phyloP scores from a whole-genome alignment of 1,140 invertebrate genomes.

The Neelides sp. region DNA sequence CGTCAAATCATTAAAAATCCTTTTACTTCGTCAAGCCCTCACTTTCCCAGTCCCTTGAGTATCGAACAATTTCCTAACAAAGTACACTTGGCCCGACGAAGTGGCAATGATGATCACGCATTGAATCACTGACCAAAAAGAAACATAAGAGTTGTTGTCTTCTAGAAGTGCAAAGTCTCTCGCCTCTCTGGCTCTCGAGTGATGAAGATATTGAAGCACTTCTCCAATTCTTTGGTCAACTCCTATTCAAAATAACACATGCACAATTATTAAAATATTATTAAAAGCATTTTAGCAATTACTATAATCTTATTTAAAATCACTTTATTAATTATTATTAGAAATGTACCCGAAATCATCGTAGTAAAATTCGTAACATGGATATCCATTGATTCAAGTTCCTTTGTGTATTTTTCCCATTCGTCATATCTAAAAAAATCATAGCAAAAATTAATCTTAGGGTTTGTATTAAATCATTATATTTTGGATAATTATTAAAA shows the following conservation, averaged over 20 bases:
- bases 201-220: slow-evolving; percentile 25
- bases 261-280: not conserved
- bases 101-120: slow-evolving; percentile 29
- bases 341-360: slow-evolving; percentile 33
- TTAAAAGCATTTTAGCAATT: not conserved
- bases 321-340: not conserved
- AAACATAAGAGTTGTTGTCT: slow-evolving; percentile 28
- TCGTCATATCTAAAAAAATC: slow-evolving; percentile 58
- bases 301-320: slow-evolving; percentile 1
- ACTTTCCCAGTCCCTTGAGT: slow-evolving; percentile 20
- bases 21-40: slow-evolving; percentile 12
- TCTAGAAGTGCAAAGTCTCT: slow-evolving; percentile 28
- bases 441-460: not conserved
- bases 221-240: slow-evolving; percentile 28
- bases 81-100: slow-evolving; percentile 23
- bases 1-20: not conserved
- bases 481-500: slow-evolving; percentile 6
- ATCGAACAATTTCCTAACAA: slow-evolving; percentile 30
- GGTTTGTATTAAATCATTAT: not conserved
- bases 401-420: slow-evolving; percentile 82
- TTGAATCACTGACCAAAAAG: slow-evolving; percentile 30
- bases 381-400: slow-evolving; percentile 72
- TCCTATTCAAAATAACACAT: slow-evolving; percentile 6
- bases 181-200: slow-evolving; percentile 22
- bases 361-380: slow-evolving; percentile 77